phyloP scores from a whole-genome alignment of 2,113 vertebrate genomes.

The Rhea americana region DNA sequence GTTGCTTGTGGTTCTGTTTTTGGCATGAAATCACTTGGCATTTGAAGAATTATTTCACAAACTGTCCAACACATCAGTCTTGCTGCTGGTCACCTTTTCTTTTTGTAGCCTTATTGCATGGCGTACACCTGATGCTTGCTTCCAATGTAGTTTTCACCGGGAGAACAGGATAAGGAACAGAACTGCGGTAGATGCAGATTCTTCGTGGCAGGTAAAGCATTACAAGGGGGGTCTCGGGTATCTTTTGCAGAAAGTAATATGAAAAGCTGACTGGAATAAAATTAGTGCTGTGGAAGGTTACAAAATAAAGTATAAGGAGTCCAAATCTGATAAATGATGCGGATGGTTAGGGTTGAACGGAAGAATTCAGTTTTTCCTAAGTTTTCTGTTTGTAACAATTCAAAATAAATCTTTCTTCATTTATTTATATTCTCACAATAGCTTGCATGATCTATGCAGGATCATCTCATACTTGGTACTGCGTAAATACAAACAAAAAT shows the following conservation, averaged over 20 bases:
- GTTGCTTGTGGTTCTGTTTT: not conserved
- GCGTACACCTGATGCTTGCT: not conserved
- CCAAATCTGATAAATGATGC: not conserved
- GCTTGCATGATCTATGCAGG: not conserved
- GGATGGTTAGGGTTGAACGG: not conserved
- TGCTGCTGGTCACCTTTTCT: not conserved
- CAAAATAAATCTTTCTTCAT: not conserved
- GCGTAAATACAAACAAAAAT: not conserved
- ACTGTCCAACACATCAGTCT: not conserved
- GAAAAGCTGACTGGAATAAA: not conserved
- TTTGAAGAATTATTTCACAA: not conserved
- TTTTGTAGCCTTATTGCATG: not conserved
- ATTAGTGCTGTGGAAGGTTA: not conserved
- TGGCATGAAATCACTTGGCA: not conserved
- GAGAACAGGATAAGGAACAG: not conserved
- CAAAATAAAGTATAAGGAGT: not conserved
- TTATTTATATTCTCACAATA: not conserved
- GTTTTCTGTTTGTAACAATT: not conserved
- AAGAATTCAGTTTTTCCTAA: not conserved
- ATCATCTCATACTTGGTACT: not conserved
- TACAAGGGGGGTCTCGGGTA: not conserved
- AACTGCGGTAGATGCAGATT: not conserved
- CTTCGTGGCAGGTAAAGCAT: not conserved
- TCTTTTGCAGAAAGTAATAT: not conserved
- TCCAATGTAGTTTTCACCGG: not conserved